phyloP scores from a whole-genome alignment of 2,113 vertebrate genomes.

The Muntiacus reevesi region DNA sequence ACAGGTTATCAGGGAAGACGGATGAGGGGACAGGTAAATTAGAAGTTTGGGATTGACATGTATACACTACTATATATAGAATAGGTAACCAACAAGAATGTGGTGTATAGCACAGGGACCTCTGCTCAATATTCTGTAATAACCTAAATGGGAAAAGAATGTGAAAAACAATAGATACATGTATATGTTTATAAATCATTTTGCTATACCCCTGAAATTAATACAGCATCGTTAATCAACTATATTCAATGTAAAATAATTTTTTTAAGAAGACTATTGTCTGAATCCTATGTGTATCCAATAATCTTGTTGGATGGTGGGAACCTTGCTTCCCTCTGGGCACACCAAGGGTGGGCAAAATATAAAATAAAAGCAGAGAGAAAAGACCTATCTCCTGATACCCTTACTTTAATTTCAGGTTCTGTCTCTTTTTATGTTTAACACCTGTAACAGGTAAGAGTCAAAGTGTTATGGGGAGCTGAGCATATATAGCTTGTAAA shows the following conservation, averaged over 20 bases:
- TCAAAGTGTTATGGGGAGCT: neutral
- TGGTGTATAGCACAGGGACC: neutral
- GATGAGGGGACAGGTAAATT: neutral
- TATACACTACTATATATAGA: neutral
- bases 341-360: neutral
- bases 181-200: neutral
- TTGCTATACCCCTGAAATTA: neutral
- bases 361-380: neutral
- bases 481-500: neutral
- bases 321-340: accelerated
- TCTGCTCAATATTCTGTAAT: neutral
- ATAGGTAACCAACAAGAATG: neutral
- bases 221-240: neutral
- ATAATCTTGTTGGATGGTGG: neutral
- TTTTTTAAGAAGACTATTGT: neutral
- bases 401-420: neutral
- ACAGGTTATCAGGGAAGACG: neutral
- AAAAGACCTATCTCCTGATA: neutral
- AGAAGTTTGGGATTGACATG: neutral
- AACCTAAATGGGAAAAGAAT: neutral
- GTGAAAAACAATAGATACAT: neutral
- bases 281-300: neutral
- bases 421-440: neutral
- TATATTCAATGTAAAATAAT: neutral
- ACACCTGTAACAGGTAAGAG: neutral